Percentiles rank a stretch among this genome's conserved stretches.
Evolutionary conservation across 2,888 invertebrate genomes (phyloP).

Genomic region (Muschampia plurimacula): DNA sequence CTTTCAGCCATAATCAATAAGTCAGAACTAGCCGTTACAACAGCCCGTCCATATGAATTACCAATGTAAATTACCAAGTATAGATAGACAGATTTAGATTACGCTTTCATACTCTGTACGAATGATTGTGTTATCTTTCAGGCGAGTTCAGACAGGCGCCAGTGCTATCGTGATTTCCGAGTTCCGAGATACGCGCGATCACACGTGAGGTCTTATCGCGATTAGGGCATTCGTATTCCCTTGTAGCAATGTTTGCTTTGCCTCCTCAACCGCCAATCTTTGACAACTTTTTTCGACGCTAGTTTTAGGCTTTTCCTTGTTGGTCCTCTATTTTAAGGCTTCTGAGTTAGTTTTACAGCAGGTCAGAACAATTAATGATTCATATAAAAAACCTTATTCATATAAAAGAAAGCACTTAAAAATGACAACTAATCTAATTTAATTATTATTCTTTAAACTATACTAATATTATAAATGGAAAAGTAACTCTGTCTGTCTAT

Average conservation of each 20-base stretch:
- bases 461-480: no score
- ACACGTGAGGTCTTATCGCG: slow-evolving; percentile 17
- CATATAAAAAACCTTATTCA: no score
- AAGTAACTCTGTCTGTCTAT: no score
- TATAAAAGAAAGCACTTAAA: no score
- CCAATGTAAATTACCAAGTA: slow-evolving; percentile 10
- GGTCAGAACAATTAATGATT: no score
- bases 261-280: background rate
- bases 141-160: slow-evolving; percentile 54
- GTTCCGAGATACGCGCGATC: slow-evolving; percentile 55
- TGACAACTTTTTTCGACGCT: background rate
- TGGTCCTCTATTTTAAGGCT: no score
- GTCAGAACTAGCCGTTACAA: background rate
- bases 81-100: slow-evolving; percentile 6
- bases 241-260: background rate
- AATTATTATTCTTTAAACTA: no score
- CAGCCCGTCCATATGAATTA: background rate
- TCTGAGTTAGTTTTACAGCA: no score
- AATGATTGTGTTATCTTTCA: slow-evolving; percentile 42
- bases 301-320: no score
- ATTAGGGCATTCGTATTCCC: no score
- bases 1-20: background rate
- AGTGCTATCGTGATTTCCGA: slow-evolving; percentile 56
- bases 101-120: background rate
- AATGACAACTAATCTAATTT: no score